Base-by-base conservation (phyloP, 2,888 invertebrate genomes). In the Caenorhabditis sp. region DNA sequence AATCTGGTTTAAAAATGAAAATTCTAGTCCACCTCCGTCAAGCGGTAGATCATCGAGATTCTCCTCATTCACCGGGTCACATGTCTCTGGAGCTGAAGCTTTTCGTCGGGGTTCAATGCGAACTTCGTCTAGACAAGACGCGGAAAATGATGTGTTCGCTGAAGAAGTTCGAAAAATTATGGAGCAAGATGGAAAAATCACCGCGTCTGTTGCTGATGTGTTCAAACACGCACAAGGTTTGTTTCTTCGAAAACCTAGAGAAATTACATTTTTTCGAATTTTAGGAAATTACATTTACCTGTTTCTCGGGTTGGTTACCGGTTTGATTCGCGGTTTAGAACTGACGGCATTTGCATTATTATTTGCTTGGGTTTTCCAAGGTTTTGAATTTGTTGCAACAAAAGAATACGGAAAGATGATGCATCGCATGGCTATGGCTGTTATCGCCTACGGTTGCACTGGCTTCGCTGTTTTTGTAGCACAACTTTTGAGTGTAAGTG, bases 291-390 rank as follows among this genome's bases (percentile, higher is more conserved):
- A 82, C 61, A 51, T 27, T 49, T 70, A 68, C 26, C 58, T 84
- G 50, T 49, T 59, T 1, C 23, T 70, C 21, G 82, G 81, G n/a
- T 60, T 75, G 4, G 36, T 82, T 55, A 68, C 66, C 19, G 73
- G 77, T 10, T 57, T 88, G 12, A 70, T 89, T 36, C 88, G 88
- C 69, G 90, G 90, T 17, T 86, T 87, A 21, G 84, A 88, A 14
- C 87, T 89, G 81, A 89, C 89, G 1, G 84, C 88, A 3, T 88
- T 89, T 79, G 88, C 89, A 37, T 81, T 89, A 27, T 88, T 89
- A 21, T 76, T 76, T 36, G 70, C 70, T 21, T 72, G 70, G 19
- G 69, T 76, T 6, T 78, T 81, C 43, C 70, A 63, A 31, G 69
- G 64, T 37, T 75, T 74, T 50, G 58, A 69, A 27, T 26, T 21